phyloP scores from a whole-genome alignment of 2,888 invertebrate genomes.

The Lasioglossum calceatum region DNA sequence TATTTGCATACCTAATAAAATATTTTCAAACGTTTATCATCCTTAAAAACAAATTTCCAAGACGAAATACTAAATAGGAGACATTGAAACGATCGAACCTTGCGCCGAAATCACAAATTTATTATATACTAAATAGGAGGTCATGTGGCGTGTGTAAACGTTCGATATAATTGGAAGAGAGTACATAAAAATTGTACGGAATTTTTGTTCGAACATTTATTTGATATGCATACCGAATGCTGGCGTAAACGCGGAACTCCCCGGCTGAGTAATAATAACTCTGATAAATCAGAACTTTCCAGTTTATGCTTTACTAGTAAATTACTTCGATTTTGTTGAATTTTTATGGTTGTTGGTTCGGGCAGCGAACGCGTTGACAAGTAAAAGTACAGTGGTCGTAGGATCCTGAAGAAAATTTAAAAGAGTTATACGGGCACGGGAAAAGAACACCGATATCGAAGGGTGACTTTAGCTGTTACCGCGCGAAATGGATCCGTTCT shows the following conservation, averaged over 20 bases:
- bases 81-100: too few species aligned
- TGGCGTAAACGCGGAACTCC: not conserved
- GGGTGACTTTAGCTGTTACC: conserved; percentile 32
- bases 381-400: conserved; percentile 6
- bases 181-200: not conserved
- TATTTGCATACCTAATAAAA: too few species aligned
- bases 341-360: not conserved
- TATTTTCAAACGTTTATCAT: too few species aligned
- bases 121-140: not conserved
- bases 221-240: not conserved
- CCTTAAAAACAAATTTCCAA: not conserved
- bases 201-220: not conserved
- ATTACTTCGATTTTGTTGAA: not conserved
- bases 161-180: not conserved
- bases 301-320: not conserved
- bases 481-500: conserved; percentile 44
- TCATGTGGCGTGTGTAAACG: not conserved
- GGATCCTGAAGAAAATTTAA: conserved; percentile 37
- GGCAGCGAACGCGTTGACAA: conserved; percentile 17
- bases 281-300: not conserved
- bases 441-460: conserved; percentile 23
- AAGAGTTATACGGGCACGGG: conserved; percentile 41
- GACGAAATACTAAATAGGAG: not conserved
- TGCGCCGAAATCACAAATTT: too few species aligned
- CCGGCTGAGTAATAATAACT: not conserved